Percentiles rank a stretch among this genome's conserved stretches.
These are phyloP conservation scores for Tachina fera DNA, from an alignment of 2,888 invertebrate genomes.

Conservation along the genomic window DNA sequence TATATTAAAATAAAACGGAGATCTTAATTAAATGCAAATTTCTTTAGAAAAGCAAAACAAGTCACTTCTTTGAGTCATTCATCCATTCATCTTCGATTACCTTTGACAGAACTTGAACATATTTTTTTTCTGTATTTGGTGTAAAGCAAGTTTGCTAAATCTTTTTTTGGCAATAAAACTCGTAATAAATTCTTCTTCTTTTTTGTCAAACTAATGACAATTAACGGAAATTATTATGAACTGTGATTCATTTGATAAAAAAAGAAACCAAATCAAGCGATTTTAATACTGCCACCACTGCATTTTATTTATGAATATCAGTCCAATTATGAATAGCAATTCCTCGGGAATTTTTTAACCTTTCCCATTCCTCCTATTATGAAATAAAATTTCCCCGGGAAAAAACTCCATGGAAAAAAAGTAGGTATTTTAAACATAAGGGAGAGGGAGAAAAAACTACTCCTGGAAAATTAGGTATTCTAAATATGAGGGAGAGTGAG, in stretches of 20 bases:
- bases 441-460: no score
- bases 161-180: background rate
- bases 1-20: background rate
- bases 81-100: background rate
- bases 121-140: background rate
- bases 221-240: slow-evolving; percentile 19
- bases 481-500: no score
- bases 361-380: no score
- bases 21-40: background rate
- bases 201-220: slow-evolving; percentile 14
- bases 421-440: no score
- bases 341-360: no score
- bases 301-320: no score
- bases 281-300: background rate
- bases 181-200: background rate
- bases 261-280: background rate
- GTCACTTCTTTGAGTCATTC: slow-evolving; percentile 7
- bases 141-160: background rate
- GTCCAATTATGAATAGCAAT: no score
- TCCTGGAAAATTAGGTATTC: no score
- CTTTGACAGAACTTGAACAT: background rate
- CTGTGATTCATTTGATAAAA: slow-evolving; percentile 29
- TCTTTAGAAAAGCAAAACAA: slow-evolving; percentile 1
- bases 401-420: no score
- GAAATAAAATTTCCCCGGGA: no score